Conservation (phyloP, 2,888 invertebrate genomes). For the Zeuzera pyrina region DNA sequence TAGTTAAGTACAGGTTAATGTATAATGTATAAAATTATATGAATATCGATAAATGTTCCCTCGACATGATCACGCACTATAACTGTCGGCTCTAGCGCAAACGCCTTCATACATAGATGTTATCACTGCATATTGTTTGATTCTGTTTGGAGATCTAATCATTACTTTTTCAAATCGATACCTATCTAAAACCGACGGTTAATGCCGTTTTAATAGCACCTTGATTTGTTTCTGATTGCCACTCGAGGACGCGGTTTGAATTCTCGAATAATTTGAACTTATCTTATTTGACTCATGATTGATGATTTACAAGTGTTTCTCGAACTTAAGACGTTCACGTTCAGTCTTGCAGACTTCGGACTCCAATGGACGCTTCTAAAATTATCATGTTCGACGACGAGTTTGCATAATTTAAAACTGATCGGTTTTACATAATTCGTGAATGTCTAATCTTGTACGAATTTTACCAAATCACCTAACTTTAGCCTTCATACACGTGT, state of each 20-base stretch:
- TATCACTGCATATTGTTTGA: slow-evolving; percentile 6
- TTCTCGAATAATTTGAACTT: neutral
- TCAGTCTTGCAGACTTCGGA: too few species aligned
- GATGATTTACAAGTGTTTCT: slow-evolving; percentile 28
- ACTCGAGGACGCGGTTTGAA: slow-evolving; percentile 34
- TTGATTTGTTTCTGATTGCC: slow-evolving; percentile 61
- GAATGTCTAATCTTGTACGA: too few species aligned
- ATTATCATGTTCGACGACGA: too few species aligned
- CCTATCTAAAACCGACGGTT: slow-evolving; percentile 41
- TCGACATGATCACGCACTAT: neutral
- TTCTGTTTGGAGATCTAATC: slow-evolving; percentile 45
- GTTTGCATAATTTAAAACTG: too few species aligned
- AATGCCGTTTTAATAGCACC: slow-evolving; percentile 60
- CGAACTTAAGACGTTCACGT: too few species aligned
- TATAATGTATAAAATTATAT: too few species aligned
- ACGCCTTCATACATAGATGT: slow-evolving; percentile 2
- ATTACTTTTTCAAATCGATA: slow-evolving; percentile 43
- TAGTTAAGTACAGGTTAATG: too few species aligned
- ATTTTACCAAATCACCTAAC: too few species aligned
- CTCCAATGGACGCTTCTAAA: too few species aligned
- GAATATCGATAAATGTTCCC: too few species aligned
- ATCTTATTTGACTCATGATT: slow-evolving; percentile 38
- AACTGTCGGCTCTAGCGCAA: neutral
- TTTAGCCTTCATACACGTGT: too few species aligned
- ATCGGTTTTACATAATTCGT: too few species aligned